phyloP scores from a whole-genome alignment of 2,797 vertebrate species.

The Parambassis ranga region DNA sequence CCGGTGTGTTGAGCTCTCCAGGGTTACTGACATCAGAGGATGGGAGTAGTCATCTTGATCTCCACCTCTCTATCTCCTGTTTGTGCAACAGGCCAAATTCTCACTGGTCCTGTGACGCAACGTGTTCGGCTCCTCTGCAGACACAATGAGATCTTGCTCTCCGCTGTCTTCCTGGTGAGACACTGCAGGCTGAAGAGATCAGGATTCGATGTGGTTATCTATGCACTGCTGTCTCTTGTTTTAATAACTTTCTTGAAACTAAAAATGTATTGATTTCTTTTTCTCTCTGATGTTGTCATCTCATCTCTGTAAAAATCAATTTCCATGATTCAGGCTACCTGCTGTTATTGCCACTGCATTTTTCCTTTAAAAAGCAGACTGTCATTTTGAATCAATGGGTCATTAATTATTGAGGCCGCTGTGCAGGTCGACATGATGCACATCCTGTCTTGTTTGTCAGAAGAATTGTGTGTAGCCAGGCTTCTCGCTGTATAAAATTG shows the following conservation, averaged over 20 bases:
- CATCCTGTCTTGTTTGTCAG: constrained; percentile 48
- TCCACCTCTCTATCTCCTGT: constrained; percentile 54
- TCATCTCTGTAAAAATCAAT: constrained; percentile 51
- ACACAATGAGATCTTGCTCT: constrained; percentile 56
- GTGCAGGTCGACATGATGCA: constrained; percentile 55
- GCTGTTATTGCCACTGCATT: constrained; percentile 30
- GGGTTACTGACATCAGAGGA: constrained; percentile 43
- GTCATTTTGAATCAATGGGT: constrained; percentile 58
- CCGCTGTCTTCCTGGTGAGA: constrained; percentile 4
- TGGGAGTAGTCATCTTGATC: constrained; percentile 60
- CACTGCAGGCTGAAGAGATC: constrained; percentile 4
- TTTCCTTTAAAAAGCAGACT: constrained; percentile 35
- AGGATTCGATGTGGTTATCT: constrained; percentile 4
- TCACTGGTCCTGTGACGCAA: constrained; percentile 37
- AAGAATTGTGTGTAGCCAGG: constrained; percentile 39
- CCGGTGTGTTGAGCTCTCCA: constrained; percentile 19
- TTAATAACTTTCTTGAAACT: constrained; percentile 38
- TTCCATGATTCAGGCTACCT: constrained; percentile 28
- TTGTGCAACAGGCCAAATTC: constrained; percentile 56
- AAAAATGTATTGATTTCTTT: constrained; percentile 52
- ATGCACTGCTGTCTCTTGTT: background rate
- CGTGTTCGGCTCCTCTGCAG: constrained; percentile 25
- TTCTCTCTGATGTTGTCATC: constrained; percentile 53
- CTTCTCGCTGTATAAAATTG: constrained; percentile 35
- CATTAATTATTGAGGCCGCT: constrained; percentile 61